phyloP scores from a whole-genome alignment of 2,113 vertebrate genomes.

The Xenotilapia flavipinnis region DNA sequence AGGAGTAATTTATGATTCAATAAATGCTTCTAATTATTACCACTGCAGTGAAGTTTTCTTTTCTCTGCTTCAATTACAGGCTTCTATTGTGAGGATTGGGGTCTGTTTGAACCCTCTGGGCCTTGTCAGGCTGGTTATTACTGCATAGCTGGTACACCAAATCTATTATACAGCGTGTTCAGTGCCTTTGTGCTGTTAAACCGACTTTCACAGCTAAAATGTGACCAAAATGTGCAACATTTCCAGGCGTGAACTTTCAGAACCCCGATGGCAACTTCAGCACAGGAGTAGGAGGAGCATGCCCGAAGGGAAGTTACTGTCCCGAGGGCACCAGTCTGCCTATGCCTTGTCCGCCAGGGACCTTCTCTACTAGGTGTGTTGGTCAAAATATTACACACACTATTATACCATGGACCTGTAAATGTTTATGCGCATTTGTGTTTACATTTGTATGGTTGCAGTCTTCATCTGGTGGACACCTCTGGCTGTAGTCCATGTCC shows the following conservation, averaged over 20 bases:
- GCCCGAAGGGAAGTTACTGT: constrained; percentile 83
- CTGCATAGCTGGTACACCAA: constrained; percentile 72
- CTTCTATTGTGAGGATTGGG: constrained; percentile 80
- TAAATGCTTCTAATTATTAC: neutral
- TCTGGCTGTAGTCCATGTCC: constrained; percentile 78
- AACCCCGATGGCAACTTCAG: constrained; percentile 72
- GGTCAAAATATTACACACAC: neutral
- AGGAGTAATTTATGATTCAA: neutral
- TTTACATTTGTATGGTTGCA: constrained; percentile 34
- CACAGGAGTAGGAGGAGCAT: constrained; percentile 77
- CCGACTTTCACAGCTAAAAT: neutral
- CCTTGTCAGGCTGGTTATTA: constrained; percentile 78
- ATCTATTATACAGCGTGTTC: neutral
- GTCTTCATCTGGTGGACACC: constrained; percentile 65
- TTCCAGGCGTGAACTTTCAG: constrained; percentile 70
- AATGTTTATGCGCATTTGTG: neutral
- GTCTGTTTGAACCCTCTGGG: constrained; percentile 75
- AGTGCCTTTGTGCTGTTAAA: neutral
- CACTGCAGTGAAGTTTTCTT: neutral
- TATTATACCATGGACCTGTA: neutral
- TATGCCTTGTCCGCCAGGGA: constrained; percentile 79
- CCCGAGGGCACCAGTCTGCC: constrained; percentile 78
- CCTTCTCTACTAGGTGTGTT: constrained; percentile 80
- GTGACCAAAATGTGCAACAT: neutral
- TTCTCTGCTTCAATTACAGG: constrained; percentile 51